Percentiles rank a stretch among this genome's conserved stretches.
phyloP scores from a whole-genome alignment of 2,888 invertebrate genomes.

The Subacronicta megacephala region DNA sequence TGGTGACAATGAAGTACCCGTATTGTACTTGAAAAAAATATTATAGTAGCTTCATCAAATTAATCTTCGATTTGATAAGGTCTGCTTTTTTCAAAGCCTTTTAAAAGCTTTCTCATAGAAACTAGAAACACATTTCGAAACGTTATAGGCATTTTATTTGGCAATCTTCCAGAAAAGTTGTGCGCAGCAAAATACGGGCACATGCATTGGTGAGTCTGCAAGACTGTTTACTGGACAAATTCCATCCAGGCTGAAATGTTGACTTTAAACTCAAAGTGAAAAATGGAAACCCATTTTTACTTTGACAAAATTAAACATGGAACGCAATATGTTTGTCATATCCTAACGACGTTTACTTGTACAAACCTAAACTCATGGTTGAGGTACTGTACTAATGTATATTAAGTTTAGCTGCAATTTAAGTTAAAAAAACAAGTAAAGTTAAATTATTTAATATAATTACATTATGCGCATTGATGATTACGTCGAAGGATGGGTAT shows the following conservation, averaged over 20 bases:
- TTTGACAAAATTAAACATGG: slow-evolving; percentile 46
- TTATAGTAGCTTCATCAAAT: background rate
- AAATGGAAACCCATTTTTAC: slow-evolving; percentile 58
- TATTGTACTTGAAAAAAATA: no score
- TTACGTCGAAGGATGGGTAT: no score
- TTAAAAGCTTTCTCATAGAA: slow-evolving; percentile 21
- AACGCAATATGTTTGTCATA: slow-evolving; percentile 11
- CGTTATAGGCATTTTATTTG: slow-evolving; percentile 51
- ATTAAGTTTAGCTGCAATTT: no score
- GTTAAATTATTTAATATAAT: no score
- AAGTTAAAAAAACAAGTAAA: no score
- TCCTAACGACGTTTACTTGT: background rate
- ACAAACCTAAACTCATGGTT: no score
- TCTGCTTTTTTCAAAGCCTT: slow-evolving; percentile 9
- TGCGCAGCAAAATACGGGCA: slow-evolving; percentile 38
- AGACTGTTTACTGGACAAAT: slow-evolving; percentile 68
- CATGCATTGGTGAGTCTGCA: slow-evolving; percentile 43
- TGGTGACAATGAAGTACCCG: no score
- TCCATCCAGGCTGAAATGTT: slow-evolving; percentile 62
- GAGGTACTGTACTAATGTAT: no score
- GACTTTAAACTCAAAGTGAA: slow-evolving; percentile 58
- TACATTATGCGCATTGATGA: no score
- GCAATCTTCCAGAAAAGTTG: slow-evolving; percentile 49
- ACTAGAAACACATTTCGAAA: slow-evolving; percentile 19
- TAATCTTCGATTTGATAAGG: background rate